Percentiles rank a stretch among this genome's conserved stretches.
Conservation (phyloP, 2,888 invertebrate genomes). For the Stenodema calcarata region DNA sequence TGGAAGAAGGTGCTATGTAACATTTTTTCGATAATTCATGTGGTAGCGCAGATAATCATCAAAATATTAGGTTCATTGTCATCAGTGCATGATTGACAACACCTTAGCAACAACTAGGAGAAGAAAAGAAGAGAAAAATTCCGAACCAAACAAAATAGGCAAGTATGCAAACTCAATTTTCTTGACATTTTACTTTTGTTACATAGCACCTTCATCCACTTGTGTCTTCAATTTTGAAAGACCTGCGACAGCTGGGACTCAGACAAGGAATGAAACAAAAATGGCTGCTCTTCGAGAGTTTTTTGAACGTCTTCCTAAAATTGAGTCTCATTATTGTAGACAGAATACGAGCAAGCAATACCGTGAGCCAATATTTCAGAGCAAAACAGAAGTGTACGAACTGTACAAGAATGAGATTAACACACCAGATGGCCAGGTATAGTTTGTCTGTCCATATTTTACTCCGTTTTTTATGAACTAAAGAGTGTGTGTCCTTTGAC, state of each 20-base stretch:
- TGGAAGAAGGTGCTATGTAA: too few species aligned
- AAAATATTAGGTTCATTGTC: too few species aligned
- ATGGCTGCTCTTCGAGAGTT: background rate
- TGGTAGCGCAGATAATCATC: too few species aligned
- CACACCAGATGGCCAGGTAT: background rate
- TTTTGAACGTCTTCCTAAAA: background rate
- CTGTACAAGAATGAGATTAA: background rate
- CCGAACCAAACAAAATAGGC: too few species aligned
- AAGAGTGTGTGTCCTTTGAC: background rate
- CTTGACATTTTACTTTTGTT: too few species aligned
- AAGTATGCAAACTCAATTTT: too few species aligned
- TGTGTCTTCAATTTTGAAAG: too few species aligned
- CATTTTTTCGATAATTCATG: too few species aligned
- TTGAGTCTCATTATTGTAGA: conserved; percentile 8
- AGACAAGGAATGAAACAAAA: background rate
- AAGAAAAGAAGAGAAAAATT: too few species aligned
- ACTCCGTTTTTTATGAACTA: background rate
- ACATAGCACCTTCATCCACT: too few species aligned
- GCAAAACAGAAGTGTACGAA: background rate
- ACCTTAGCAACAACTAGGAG: too few species aligned
- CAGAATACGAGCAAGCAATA: background rate
- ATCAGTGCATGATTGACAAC: too few species aligned
- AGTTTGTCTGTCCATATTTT: background rate
- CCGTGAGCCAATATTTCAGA: conserved; percentile 19
- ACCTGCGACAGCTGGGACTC: background rate